Conservation (phyloP, 2,113 vertebrate genomes). For the Oreotrochilus melanogaster region DNA sequence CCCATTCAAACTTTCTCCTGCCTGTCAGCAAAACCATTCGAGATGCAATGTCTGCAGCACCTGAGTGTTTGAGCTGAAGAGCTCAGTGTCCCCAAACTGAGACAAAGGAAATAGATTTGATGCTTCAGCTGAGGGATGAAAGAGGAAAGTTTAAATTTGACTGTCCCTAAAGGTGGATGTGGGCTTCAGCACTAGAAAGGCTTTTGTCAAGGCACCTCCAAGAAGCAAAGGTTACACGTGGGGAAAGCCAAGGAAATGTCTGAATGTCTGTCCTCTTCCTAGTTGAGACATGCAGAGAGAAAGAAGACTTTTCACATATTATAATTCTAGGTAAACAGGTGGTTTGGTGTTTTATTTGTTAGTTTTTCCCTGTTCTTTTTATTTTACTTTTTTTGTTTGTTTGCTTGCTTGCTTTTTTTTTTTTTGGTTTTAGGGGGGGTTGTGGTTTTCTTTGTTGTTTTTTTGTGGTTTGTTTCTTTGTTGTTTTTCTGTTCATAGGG, state of each 20-base stretch:
- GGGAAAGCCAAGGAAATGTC: neutral
- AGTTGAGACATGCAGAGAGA: neutral
- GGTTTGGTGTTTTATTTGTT: neutral
- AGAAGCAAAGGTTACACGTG: neutral
- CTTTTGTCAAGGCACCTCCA: neutral
- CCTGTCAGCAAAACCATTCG: neutral
- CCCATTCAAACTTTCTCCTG: neutral
- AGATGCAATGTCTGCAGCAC: neutral
- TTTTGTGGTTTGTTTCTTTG: neutral
- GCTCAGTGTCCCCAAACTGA: neutral
- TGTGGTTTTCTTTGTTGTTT: too few species aligned
- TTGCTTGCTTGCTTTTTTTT: too few species aligned
- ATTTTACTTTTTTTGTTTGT: neutral
- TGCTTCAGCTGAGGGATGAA: neutral
- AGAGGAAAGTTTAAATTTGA: neutral
- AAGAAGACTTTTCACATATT: neutral
- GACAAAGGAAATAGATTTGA: rapidly evolving
- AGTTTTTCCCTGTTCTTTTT: too few species aligned
- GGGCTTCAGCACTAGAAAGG: neutral
- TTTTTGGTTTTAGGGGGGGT: too few species aligned
- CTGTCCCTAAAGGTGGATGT: neutral
- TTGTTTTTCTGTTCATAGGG: too few species aligned
- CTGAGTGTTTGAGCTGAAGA: neutral
- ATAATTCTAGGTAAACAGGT: neutral
- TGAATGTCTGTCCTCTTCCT: neutral